phyloP scores from a whole-genome alignment of 2,113 vertebrate genomes.

The Gambusia affinis region DNA sequence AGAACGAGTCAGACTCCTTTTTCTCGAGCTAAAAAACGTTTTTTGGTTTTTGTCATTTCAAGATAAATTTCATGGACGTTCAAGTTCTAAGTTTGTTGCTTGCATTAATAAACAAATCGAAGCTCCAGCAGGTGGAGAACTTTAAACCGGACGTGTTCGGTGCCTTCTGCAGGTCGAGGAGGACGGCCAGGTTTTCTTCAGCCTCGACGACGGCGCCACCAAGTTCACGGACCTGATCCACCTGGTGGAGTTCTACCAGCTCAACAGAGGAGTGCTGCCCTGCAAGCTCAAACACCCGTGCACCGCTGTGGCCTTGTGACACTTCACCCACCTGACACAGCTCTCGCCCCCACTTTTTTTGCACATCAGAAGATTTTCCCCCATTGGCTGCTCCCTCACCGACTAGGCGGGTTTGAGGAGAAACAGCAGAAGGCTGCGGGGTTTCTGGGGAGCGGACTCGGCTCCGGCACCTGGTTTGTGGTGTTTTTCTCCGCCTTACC shows the following conservation, averaged over 20 bases:
- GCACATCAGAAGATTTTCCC: conserved; percentile 46
- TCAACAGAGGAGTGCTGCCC: conserved; percentile 97
- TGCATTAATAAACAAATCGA: too few species aligned
- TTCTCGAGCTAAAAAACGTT: too few species aligned
- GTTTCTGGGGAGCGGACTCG: conserved; percentile 32
- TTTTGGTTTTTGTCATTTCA: too few species aligned
- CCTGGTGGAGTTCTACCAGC: conserved; percentile 99
- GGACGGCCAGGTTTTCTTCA: conserved; percentile 96
- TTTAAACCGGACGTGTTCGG: too few species aligned
- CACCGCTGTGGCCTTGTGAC: conserved; percentile 98
- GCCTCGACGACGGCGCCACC: conserved; percentile 95
- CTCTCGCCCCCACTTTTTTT: conserved; percentile 39
- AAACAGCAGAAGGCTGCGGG: conserved; percentile 20
- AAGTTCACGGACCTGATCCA: conserved; percentile 99
- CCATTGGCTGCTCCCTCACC: conserved; percentile 20
- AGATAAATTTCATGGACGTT: too few species aligned
- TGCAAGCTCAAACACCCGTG: conserved; percentile 99
- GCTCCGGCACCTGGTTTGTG: background rate
- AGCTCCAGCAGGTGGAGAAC: too few species aligned
- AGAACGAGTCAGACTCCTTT: too few species aligned
- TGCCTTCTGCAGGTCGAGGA: conserved; percentile 87
- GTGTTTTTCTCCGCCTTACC: conserved; percentile 39
- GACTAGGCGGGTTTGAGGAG: conserved; percentile 34
- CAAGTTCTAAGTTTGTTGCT: too few species aligned
- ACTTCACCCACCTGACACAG: conserved; percentile 29